Conservation (phyloP, 2,888 invertebrate species). For the Drosophila mercatorum region DNA sequence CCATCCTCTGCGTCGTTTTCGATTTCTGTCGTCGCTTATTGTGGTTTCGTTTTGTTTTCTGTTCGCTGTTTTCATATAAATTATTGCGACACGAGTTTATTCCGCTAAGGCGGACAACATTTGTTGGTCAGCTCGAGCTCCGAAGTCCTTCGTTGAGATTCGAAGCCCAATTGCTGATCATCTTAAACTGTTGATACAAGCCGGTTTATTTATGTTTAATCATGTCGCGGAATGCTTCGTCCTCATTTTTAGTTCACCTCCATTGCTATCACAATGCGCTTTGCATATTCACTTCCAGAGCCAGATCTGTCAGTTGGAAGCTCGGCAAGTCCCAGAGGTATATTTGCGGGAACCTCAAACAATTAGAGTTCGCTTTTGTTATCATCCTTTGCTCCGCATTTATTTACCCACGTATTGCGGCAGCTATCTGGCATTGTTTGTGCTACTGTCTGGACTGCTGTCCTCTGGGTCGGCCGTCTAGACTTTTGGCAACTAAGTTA, state of each 20-base stretch:
- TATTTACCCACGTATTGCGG: constrained; percentile 39
- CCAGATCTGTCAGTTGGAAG: neutral
- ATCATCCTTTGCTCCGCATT: neutral
- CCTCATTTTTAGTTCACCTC: constrained; percentile 37
- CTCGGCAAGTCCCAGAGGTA: constrained; percentile 37
- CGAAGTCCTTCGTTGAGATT: constrained; percentile 26
- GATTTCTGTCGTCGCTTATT: constrained; percentile 55
- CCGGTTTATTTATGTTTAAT: constrained; percentile 58
- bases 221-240: constrained; percentile 56
- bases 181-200: constrained; percentile 45
- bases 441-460: constrained; percentile 22
- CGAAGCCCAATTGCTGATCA: constrained; percentile 15
- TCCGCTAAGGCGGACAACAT: constrained; percentile 43
- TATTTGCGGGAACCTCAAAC: constrained; percentile 32
- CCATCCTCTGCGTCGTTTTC: constrained; percentile 21
- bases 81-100: constrained; percentile 73
- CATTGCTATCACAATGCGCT: constrained; percentile 33
- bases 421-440: constrained; percentile 53
- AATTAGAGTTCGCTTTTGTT: constrained; percentile 16
- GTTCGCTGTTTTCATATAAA: constrained; percentile 56
- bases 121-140: constrained; percentile 21
- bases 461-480: constrained; percentile 53
- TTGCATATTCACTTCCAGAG: constrained; percentile 45
- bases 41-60: constrained; percentile 13
- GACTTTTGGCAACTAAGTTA: constrained; percentile 73